These are phyloP conservation scores for Leucoraja ocellata DNA, from an alignment of 2,797 vertebrate species.

Conservation along the genomic window DNA sequence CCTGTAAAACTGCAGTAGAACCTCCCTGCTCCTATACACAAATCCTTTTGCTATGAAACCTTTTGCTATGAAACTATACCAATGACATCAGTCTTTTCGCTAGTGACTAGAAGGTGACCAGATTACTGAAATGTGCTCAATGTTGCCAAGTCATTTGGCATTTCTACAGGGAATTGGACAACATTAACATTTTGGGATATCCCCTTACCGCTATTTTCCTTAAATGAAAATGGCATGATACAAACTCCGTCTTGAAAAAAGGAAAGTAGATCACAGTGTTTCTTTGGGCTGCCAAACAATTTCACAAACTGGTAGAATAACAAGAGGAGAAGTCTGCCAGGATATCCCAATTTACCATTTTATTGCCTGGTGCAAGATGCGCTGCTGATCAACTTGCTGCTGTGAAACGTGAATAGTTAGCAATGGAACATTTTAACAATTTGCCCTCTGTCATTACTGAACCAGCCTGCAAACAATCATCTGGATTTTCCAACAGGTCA, in stretches of 20 bases:
- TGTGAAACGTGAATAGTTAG: neutral
- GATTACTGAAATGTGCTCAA: neutral
- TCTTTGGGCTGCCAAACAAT: neutral
- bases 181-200: neutral
- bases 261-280: neutral
- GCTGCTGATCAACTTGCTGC: neutral
- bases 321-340: neutral
- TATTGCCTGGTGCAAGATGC: neutral
- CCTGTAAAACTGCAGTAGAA: no score
- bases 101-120: neutral
- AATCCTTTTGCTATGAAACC: no score
- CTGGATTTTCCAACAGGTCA: slow-evolving; percentile 11
- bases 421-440: slow-evolving; percentile 6
- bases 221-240: neutral
- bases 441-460: neutral
- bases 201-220: neutral
- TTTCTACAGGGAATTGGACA: neutral
- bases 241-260: neutral
- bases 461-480: neutral
- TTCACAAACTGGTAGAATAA: neutral
- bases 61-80: no score
- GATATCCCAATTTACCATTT: neutral
- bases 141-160: neutral
- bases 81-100: neutral
- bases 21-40: no score